phyloP scores from a whole-genome alignment of 1,140 invertebrate species.

The Ptiloglossa arizonensis region DNA sequence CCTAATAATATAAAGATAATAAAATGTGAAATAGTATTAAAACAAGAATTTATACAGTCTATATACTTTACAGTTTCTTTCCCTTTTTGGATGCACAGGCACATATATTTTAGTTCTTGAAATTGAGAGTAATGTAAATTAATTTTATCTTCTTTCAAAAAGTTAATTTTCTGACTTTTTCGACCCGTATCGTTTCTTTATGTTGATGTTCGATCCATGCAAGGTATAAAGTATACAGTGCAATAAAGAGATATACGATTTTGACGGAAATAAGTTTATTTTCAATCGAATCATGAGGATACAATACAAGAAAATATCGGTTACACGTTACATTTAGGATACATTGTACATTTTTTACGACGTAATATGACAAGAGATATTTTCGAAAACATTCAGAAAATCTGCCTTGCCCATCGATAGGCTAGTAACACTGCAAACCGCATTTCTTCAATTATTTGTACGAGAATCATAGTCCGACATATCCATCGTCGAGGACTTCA shows the following conservation, averaged over 20 bases:
- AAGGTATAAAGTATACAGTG: too few species aligned
- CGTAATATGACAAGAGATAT: conserved; percentile 42
- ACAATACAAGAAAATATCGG: conserved; percentile 73
- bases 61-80: background rate
- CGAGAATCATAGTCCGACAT: conserved; percentile 21
- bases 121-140: too few species aligned
- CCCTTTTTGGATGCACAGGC: too few species aligned
- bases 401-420: conserved; percentile 25
- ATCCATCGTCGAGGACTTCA: background rate
- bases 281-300: conserved; percentile 60
- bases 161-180: too few species aligned
- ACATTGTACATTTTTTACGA: conserved; percentile 61
- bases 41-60: background rate
- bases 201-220: background rate
- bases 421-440: conserved; percentile 40
- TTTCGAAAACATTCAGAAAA: conserved; percentile 42
- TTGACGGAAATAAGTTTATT: conserved; percentile 68
- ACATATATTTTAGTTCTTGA: too few species aligned
- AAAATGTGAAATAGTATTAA: background rate
- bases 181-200: too few species aligned
- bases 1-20: too few species aligned
- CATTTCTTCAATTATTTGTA: conserved; percentile 45
- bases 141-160: background rate
- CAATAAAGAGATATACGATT: background rate
- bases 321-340: conserved; percentile 70